Base-by-base conservation (phyloP, 2,797 vertebrate species). In the Artibeus jamaicensis region DNA sequence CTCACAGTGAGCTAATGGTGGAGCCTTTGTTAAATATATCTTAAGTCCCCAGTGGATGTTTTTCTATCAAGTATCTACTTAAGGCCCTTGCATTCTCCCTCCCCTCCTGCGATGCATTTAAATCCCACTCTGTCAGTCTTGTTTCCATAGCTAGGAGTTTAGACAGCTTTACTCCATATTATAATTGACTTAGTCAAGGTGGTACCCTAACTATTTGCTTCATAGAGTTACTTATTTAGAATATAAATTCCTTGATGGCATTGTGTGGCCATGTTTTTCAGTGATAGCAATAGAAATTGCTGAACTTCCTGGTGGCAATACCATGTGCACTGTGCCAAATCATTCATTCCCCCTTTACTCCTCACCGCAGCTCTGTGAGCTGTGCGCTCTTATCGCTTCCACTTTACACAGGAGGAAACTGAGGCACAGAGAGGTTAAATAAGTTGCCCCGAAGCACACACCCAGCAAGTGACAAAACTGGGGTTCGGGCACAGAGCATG, bases 131-230 rank as follows among this genome's bases (percentile, higher is more conserved):
- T 3, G 4, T 44, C 46, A 34, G 39, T 71, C 50, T 91, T n/a
- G 62, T 82, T 93, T 77, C 32, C 42, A 87, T 55, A 93, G 59
- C 62, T 53, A 78, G 85, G 89, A 70, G 39, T 92, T 76, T 57
- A 14, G 67, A 94, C 34, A 62, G 34, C 5, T 62, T 79, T 50
- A 82, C 48, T 65, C 44, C 14, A 3, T 86, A 74, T 78, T 84
- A 78, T 74, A 81, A 34, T 57, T 93, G 82, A 57, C 62, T 65
- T 96, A 50, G 68, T 68, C 22, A 21, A 89, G 76, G 76, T 37
- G 22, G 46, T n/a, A 39, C 44, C 62, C 65, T 57, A 81, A 34
- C 5, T 3, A 10, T 79, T 46, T 22, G 7, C 81, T 50, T 77
- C 55, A 21, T 53, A 77, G 46, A 11, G 4, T 85, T 81, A 70